These are phyloP conservation scores for Phylloscopus collybita DNA, from an alignment of 2,797 vertebrate genomes.

Conservation along the genomic window DNA sequence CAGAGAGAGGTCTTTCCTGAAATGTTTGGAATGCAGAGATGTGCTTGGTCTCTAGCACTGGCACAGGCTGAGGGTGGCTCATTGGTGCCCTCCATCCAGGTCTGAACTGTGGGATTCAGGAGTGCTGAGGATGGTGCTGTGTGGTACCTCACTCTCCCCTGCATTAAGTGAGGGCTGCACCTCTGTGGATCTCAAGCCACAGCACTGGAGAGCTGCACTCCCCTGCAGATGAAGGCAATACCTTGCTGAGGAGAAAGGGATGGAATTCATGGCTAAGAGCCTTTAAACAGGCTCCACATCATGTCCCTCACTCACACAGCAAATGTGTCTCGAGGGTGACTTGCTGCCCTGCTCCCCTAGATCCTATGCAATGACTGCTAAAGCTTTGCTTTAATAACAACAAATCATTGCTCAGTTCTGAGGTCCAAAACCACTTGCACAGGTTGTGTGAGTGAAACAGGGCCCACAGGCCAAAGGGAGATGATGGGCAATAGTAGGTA, in stretches of 20 bases:
- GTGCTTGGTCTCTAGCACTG: neutral
- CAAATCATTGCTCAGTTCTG: neutral
- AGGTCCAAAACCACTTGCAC: neutral
- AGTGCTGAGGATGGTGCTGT: neutral
- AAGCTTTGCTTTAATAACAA: neutral
- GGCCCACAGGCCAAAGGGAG: neutral
- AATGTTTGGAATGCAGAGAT: neutral
- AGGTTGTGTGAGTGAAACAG: neutral
- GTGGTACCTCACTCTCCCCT: neutral
- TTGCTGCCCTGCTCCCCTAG: neutral
- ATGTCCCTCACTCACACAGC: rapidly evolving
- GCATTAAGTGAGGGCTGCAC: neutral
- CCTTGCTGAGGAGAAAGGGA: neutral
- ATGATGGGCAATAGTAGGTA: neutral
- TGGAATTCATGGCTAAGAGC: neutral
- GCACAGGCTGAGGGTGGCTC: neutral
- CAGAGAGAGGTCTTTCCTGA: neutral
- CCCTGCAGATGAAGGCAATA: neutral
- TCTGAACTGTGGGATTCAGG: too few relatives aligned
- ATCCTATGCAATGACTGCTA: neutral
- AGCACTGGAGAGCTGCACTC: neutral
- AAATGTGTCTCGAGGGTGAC: rapidly evolving
- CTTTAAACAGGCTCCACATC: neutral
- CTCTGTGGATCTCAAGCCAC: rapidly evolving
- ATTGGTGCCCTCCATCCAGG: neutral